phyloP scores from a whole-genome alignment of 2,888 invertebrate genomes.

The Anagyrus pseudococci region DNA sequence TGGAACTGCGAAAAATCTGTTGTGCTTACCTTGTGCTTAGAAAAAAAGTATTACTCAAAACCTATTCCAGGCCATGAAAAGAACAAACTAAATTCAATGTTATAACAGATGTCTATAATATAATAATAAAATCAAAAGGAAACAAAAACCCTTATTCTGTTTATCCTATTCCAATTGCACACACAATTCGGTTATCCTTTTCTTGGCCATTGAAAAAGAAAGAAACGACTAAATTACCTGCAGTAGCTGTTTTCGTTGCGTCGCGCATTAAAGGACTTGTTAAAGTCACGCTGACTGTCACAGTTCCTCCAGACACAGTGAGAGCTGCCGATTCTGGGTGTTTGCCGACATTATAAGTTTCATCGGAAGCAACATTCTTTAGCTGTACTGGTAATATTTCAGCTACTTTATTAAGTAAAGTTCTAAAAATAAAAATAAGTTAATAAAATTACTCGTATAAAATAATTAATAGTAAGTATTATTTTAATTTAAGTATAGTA shows the following conservation, averaged over 20 bases:
- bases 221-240: slow-evolving; percentile 53
- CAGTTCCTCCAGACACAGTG: slow-evolving; percentile 78
- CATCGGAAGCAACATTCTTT: slow-evolving; percentile 74
- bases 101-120: slow-evolving; percentile 10
- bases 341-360: slow-evolving; percentile 83
- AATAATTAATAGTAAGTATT: not conserved
- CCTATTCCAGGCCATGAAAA: slow-evolving; percentile 59
- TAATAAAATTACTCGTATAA: not conserved
- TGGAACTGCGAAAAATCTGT: slow-evolving; percentile 31
- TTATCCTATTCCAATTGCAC: slow-evolving; percentile 22
- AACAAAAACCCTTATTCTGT: slow-evolving; percentile 24
- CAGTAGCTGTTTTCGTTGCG: slow-evolving; percentile 53
- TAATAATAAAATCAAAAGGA: slow-evolving; percentile 26
- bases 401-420: slow-evolving; percentile 86
- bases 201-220: slow-evolving; percentile 55
- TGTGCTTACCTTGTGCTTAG: slow-evolving; percentile 49
- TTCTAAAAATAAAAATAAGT: too few species aligned
- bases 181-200: slow-evolving; percentile 54
- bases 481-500: slow-evolving; percentile 6
- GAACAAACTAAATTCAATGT: slow-evolving; percentile 54
- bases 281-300: slow-evolving; percentile 85
- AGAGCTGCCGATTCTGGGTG: slow-evolving; percentile 86
- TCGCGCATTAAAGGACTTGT: slow-evolving; percentile 95
- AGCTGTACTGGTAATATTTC: slow-evolving; percentile 84
- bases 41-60: slow-evolving; percentile 42